Evolutionary conservation across 1,140 invertebrate species (phyloP).

Genomic region (Bombus waltoni): DNA sequence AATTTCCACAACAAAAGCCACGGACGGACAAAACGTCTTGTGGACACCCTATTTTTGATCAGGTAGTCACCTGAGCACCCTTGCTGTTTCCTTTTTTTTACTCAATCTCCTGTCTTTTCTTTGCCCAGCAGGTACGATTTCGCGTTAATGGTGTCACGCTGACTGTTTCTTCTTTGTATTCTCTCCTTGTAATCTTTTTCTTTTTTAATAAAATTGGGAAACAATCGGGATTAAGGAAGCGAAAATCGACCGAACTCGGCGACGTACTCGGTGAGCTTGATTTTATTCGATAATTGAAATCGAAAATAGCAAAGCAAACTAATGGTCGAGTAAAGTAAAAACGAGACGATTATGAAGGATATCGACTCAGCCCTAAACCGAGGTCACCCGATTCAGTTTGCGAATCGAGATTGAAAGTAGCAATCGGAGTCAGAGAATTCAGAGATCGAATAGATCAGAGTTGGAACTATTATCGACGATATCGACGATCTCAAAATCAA

Average conservation of each 20-base stretch:
- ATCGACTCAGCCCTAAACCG: too few species aligned
- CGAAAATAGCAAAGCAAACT: too few species aligned
- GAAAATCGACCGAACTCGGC: background rate
- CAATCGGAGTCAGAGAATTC: too few species aligned
- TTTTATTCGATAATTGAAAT: too few species aligned
- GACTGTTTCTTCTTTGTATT: constrained; percentile 18
- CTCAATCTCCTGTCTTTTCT: constrained; percentile 51
- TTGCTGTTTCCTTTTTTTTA: constrained; percentile 52
- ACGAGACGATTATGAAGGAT: background rate
- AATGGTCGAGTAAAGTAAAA: too few species aligned
- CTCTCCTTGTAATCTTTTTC: background rate
- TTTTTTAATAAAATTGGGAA: background rate
- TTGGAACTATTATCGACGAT: too few species aligned
- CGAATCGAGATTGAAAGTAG: too few species aligned
- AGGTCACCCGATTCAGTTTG: too few species aligned
- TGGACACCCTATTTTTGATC: constrained; percentile 69
- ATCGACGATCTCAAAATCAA: too few species aligned
- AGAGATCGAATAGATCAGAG: too few species aligned
- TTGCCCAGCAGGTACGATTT: constrained; percentile 54
- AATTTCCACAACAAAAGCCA: constrained; percentile 78
- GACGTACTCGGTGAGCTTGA: too few species aligned
- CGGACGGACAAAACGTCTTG: constrained; percentile 63
- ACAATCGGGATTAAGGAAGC: background rate
- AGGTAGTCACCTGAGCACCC: constrained; percentile 76
- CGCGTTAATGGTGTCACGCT: constrained; percentile 46